Percentiles rank a stretch among this genome's conserved stretches.
Conservation (phyloP, 1,140 invertebrate genomes). For the Rhizoglyphus robini region DNA sequence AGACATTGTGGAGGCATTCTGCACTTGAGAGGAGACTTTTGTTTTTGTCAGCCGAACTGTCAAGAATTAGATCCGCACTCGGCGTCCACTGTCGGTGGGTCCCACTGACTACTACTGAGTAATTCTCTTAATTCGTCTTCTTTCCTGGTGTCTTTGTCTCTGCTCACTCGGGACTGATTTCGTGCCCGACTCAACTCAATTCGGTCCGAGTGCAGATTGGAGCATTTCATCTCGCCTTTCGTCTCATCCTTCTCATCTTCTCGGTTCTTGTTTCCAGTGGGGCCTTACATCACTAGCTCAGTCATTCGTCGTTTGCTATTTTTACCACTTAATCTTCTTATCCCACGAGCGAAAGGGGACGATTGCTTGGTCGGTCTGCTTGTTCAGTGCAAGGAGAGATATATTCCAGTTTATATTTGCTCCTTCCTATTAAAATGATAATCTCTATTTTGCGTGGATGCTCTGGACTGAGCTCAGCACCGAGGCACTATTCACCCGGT, state of each 20-base stretch:
- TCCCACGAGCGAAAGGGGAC: background rate
- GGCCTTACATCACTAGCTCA: background rate
- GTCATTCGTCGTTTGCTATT: background rate
- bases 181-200: background rate
- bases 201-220: no score
- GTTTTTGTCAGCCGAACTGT: conserved; percentile 9
- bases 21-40: background rate
- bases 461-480: no score
- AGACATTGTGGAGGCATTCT: background rate
- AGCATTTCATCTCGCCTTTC: background rate
- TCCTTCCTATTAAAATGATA: conserved; percentile 6
- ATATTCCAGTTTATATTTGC: background rate
- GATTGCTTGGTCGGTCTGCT: background rate
- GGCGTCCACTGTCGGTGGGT: background rate
- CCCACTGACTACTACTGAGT: background rate
- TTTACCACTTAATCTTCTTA: conserved; percentile 14
- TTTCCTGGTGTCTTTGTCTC: background rate
- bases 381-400: background rate
- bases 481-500: background rate
- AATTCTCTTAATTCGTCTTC: background rate
- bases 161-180: background rate
- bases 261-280: background rate
- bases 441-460: background rate
- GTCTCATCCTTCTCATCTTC: background rate
- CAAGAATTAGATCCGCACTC: background rate